Conservation (phyloP, 30 jellyfish, hydroid and myxozoan species). For the Rhopilema esculentum region DNA sequence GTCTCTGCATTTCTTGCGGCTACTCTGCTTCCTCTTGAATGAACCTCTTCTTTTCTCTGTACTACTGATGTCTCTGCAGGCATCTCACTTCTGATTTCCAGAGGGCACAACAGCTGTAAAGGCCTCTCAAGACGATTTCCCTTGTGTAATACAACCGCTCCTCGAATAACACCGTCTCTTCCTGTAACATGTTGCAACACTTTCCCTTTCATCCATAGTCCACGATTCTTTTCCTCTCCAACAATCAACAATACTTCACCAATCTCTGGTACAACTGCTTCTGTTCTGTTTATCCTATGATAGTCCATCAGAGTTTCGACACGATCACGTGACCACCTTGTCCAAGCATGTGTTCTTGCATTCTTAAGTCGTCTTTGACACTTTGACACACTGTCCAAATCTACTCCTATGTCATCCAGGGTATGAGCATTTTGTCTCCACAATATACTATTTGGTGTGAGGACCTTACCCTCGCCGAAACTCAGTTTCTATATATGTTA, state of each 20-base stretch:
- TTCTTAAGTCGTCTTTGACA: constrained; percentile 49
- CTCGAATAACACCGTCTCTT: constrained; percentile 37
- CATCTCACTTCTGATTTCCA: constrained; percentile 56
- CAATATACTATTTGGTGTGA: constrained; percentile 42
- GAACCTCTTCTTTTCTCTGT: constrained; percentile 24
- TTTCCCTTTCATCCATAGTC: constrained; percentile 62
- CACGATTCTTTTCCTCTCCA: constrained; percentile 51
- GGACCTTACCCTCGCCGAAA: constrained; percentile 51
- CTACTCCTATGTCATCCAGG: constrained; percentile 16
- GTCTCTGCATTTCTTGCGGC: constrained; percentile 35
- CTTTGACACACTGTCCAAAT: constrained; percentile 43
- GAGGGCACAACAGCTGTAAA: constrained; percentile 39
- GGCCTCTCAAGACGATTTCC: constrained; percentile 61
- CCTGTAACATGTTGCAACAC: constrained; percentile 53
- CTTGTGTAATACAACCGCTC: constrained; percentile 49
- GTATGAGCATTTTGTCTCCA: constrained; percentile 60
- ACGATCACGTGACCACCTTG: constrained; percentile 41
- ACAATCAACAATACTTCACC: constrained; percentile 52
- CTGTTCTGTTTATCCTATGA: constrained; percentile 37
- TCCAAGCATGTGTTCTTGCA: constrained; percentile 59
- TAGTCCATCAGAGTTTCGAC: constrained; percentile 46
- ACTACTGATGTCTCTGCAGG: constrained; percentile 34
- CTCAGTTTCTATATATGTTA: constrained; percentile 44
- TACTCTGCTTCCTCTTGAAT: constrained; percentile 26
- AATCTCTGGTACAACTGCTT: constrained; percentile 35